Evolutionary conservation across 1,140 invertebrate genomes (phyloP).

Genomic region (Ptiloglossa arizonensis): DNA sequence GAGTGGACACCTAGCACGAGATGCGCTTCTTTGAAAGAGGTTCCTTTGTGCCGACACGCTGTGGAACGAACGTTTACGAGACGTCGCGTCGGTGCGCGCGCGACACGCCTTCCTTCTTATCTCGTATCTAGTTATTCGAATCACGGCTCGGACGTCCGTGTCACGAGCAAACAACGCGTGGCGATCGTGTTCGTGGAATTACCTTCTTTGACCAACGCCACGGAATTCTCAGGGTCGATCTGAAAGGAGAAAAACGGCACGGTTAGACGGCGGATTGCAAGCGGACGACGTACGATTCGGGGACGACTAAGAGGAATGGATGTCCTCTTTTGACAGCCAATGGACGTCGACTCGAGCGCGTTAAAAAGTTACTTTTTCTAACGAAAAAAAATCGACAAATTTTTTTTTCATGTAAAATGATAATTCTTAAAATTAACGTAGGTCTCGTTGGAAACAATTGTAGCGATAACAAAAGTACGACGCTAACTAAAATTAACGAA

Average conservation of each 20-base stretch:
- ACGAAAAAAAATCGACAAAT: no score
- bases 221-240: slow-evolving; percentile 80
- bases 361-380: no score
- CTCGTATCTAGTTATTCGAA: slow-evolving; percentile 42
- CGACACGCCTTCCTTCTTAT: slow-evolving; percentile 25
- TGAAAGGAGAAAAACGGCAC: slow-evolving; percentile 76
- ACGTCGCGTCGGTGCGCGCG: background rate
- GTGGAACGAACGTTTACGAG: slow-evolving; percentile 8
- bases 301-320: no score
- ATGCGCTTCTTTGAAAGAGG: no score
- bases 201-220: slow-evolving; percentile 83
- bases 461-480: no score
- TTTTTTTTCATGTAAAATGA: no score
- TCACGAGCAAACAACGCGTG: slow-evolving; percentile 14
- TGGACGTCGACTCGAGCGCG: no score
- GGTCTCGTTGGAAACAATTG: no score
- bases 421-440: no score
- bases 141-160: slow-evolving; percentile 16
- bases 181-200: slow-evolving; percentile 54
- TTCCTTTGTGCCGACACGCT: background rate
- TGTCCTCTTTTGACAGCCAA: no score
- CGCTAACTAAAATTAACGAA: no score
- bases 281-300: slow-evolving; percentile 30
- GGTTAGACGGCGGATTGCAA: slow-evolving; percentile 5
- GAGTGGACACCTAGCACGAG: background rate